Conservation (phyloP, 2,888 invertebrate species). For the Lissonota sp. region DNA sequence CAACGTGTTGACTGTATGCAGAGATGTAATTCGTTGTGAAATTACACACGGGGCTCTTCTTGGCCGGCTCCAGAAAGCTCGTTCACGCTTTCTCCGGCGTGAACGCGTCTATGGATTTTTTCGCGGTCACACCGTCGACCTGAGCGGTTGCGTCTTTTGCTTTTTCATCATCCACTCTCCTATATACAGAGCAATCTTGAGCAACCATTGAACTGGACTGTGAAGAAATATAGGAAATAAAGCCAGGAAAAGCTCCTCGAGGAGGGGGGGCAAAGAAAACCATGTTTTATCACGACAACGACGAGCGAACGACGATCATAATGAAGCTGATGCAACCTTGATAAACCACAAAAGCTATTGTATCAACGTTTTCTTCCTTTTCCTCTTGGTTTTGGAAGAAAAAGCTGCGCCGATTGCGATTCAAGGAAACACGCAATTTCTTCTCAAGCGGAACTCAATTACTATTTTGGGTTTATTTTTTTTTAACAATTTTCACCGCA, state of each 20-base stretch:
- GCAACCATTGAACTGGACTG: neutral
- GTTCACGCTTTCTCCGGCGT: neutral
- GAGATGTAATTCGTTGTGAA: too few species aligned
- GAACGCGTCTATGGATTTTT: constrained; percentile 57
- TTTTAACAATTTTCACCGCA: too few species aligned
- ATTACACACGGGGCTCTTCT: too few species aligned
- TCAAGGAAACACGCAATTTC: too few species aligned
- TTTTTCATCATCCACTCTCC: constrained; percentile 25
- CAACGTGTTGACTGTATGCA: too few species aligned
- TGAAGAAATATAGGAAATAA: neutral
- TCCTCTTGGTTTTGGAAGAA: too few species aligned
- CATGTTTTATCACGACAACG: constrained; percentile 48
- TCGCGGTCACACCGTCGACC: constrained; percentile 49
- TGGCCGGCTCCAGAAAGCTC: too few species aligned
- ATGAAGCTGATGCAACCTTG: constrained; percentile 47
- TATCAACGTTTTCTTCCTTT: too few species aligned
- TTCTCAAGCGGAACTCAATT: too few species aligned
- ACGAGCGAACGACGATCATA: constrained; percentile 17
- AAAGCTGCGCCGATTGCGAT: too few species aligned
- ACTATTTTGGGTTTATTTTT: too few species aligned
- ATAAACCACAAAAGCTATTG: neutral
- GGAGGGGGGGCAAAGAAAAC: constrained; percentile 15
- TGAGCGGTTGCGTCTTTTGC: too few species aligned
- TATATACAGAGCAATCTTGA: neutral
- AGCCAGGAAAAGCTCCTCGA: neutral